phyloP scores from a whole-genome alignment of 2,888 invertebrate species.

The Lacanobia wlatinum region DNA sequence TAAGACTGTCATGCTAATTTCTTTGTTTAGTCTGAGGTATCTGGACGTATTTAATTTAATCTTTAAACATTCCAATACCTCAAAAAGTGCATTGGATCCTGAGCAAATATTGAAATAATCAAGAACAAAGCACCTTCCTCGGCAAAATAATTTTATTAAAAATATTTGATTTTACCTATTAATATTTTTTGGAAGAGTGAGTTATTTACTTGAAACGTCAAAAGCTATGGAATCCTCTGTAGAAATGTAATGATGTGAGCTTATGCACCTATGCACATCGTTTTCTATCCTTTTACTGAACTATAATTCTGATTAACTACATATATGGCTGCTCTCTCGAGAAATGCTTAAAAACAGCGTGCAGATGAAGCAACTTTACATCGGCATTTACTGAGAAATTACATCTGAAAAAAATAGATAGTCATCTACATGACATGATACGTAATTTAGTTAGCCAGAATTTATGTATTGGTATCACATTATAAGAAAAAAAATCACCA shows the following conservation, averaged over 20 bases:
- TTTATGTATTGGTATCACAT: too few relatives aligned
- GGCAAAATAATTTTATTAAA: not conserved
- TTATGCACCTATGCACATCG: not conserved
- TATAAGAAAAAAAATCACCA: too few relatives aligned
- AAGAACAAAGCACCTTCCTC: conserved; percentile 20
- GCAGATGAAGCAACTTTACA: too few relatives aligned
- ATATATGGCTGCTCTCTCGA: too few relatives aligned
- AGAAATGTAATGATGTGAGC: not conserved
- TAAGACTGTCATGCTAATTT: conserved; percentile 11
- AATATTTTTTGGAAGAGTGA: conserved; percentile 1
- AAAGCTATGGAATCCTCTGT: not conserved
- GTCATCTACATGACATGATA: too few relatives aligned
- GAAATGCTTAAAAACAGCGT: too few relatives aligned
- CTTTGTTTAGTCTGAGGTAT: conserved; percentile 15
- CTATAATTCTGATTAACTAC: not conserved
- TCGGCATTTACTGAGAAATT: too few relatives aligned
- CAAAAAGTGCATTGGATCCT: conserved; percentile 3
- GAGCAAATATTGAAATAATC: conserved; percentile 31
- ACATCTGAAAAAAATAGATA: too few relatives aligned
- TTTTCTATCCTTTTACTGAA: not conserved
- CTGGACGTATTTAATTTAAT: not conserved
- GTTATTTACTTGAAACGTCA: not conserved
- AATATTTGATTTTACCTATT: not conserved
- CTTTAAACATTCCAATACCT: not conserved
- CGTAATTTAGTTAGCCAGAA: too few relatives aligned